Conservation (phyloP, 2,113 vertebrate genomes). For the Sorex fumeus region DNA sequence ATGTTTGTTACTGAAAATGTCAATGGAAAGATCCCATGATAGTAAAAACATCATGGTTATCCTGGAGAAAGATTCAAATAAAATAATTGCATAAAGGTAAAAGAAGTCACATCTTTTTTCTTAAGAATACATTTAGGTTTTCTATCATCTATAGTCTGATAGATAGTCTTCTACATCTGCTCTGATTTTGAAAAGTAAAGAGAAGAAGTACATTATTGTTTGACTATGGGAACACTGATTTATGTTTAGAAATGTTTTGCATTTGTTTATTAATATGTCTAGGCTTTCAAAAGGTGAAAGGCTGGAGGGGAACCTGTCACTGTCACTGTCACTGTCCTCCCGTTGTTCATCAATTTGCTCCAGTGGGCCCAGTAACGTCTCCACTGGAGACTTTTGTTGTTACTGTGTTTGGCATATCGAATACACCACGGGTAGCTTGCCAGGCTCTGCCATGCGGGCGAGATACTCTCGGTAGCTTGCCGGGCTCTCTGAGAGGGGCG, state of each 20-base stretch:
- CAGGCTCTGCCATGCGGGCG: no score
- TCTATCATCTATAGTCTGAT: background rate
- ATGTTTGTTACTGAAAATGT: background rate
- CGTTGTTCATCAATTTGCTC: no score
- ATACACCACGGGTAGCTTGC: no score
- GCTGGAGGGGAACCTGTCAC: no score
- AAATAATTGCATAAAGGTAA: background rate
- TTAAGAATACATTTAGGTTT: slow-evolving; percentile 18
- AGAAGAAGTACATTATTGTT: background rate
- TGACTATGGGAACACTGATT: background rate
- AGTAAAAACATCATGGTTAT: background rate
- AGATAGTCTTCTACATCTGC: background rate
- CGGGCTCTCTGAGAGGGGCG: no score
- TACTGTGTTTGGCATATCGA: no score
- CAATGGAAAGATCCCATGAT: background rate
- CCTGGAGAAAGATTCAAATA: slow-evolving; percentile 21
- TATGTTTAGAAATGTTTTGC: slow-evolving; percentile 21
- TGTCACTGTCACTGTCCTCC: no score
- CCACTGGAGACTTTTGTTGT: no score
- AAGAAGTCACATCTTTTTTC: slow-evolving; percentile 22
- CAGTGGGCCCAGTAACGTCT: no score
- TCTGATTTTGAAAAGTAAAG: slow-evolving; percentile 20
- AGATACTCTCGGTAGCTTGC: no score
- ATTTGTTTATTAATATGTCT: background rate
- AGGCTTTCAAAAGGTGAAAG: background rate